These are phyloP conservation scores for Tympanuchus pallidicinctus DNA, from an alignment of 2,113 vertebrate species.

Conservation along the genomic window DNA sequence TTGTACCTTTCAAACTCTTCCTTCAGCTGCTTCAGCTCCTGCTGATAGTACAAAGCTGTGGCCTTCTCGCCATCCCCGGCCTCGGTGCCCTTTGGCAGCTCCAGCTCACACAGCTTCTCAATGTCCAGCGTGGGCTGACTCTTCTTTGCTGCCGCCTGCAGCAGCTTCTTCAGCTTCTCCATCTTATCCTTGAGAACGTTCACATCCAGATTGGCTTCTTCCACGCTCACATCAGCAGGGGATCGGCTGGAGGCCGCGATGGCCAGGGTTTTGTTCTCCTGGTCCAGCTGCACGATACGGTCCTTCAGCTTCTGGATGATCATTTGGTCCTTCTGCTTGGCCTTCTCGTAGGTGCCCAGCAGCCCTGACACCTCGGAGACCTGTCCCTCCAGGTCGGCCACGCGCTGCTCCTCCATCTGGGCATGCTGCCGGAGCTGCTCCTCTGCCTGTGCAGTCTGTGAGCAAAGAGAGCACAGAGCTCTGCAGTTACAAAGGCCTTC, in stretches of 20 bases:
- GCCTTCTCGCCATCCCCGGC: conserved; percentile 77
- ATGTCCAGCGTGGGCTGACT: conserved; percentile 74
- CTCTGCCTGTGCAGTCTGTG: conserved; percentile 83
- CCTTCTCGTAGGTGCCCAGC: conserved; percentile 87
- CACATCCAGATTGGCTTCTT: conserved; percentile 85
- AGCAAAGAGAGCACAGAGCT: not conserved
- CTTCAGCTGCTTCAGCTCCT: conserved; percentile 91
- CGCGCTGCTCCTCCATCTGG: conserved; percentile 85
- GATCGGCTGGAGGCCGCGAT: conserved; percentile 80
- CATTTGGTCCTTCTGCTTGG: conserved; percentile 88
- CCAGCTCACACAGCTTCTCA: conserved; percentile 71
- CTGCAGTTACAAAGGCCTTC: not conserved
- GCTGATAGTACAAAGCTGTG: conserved; percentile 80
- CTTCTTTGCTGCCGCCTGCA: conserved; percentile 79
- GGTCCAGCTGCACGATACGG: conserved; percentile 88
- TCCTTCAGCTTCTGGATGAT: conserved; percentile 87
- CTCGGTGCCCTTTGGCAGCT: conserved; percentile 52
- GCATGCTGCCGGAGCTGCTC: conserved; percentile 84
- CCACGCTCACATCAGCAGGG: conserved; percentile 62
- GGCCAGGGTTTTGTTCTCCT: conserved; percentile 92
- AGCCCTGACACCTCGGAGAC: conserved; percentile 89
- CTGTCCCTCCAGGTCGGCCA: conserved; percentile 86
- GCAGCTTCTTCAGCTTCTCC: conserved; percentile 86
- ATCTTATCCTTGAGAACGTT: conserved; percentile 83
- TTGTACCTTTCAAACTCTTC: conserved; percentile 97